These are phyloP conservation scores for Epizoanthus rinbou DNA, from an alignment of 92 coral and sea anemone genomes.

Conservation along the genomic window DNA sequence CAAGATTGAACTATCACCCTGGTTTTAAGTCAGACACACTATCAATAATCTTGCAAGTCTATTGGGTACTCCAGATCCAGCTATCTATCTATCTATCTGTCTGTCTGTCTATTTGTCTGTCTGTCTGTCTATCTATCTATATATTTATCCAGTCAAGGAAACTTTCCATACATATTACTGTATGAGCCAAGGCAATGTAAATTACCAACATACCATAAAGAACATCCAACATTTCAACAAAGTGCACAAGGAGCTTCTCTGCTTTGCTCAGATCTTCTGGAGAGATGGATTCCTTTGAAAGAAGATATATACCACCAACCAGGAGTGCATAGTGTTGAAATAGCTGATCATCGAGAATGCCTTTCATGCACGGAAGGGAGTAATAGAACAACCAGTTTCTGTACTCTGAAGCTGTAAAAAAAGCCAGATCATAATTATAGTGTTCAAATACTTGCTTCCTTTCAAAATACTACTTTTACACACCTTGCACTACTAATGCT, in stretches of 20 bases:
- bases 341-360: constrained; percentile 43
- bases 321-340: constrained; percentile 56
- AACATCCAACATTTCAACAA: constrained; percentile 54
- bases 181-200: background rate
- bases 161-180: background rate
- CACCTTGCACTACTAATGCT: no score
- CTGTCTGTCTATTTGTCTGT: no score
- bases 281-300: constrained; percentile 38
- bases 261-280: constrained; percentile 40
- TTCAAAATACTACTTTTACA: no score
- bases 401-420: constrained; percentile 50
- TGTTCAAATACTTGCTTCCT: background rate
- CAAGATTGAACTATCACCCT: no score
- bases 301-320: constrained; percentile 50
- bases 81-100: no score
- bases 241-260: constrained; percentile 48
- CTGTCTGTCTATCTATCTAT: no score
- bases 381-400: constrained; percentile 53
- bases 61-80: no score
- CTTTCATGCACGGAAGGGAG: constrained; percentile 60
- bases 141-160: no score
- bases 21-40: background rate
- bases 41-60: background rate
- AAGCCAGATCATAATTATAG: no score
- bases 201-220: constrained; percentile 35